These are phyloP conservation scores for Amiota mariae DNA, from an alignment of 2,888 invertebrate genomes.

Conservation along the genomic window DNA sequence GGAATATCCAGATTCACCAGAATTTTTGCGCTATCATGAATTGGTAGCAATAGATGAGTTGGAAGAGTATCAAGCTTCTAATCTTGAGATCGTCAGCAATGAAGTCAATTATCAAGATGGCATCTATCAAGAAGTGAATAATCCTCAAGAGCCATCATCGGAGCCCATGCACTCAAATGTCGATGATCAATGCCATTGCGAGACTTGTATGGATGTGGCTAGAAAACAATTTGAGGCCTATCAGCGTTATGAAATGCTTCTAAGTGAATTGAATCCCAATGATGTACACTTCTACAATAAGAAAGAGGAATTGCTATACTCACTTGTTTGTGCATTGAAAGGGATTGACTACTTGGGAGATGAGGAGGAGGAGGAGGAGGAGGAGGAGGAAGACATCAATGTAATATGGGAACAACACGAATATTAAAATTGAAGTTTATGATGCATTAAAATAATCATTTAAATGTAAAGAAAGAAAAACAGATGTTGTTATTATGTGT, in stretches of 20 bases:
- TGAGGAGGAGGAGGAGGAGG: too few species aligned
- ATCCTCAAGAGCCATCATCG: too few species aligned
- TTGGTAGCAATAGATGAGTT: background rate
- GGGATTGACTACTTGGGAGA: background rate
- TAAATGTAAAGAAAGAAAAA: background rate
- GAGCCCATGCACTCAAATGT: background rate
- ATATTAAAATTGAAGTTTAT: background rate
- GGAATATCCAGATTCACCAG: constrained; percentile 29
- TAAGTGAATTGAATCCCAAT: background rate
- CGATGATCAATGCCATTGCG: background rate
- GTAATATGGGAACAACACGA: too few species aligned
- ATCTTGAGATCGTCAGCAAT: too few species aligned
- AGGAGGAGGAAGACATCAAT: background rate
- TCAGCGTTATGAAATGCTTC: background rate
- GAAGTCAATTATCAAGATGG: too few species aligned
- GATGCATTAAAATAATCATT: background rate
- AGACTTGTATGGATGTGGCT: background rate
- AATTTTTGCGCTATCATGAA: constrained; percentile 33
- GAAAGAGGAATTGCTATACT: background rate
- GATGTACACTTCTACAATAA: background rate
- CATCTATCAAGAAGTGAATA: too few species aligned
- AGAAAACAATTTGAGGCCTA: background rate
- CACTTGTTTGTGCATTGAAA: background rate
- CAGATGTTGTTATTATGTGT: too few species aligned
- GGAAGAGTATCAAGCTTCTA: constrained; percentile 28